phyloP scores from a whole-genome alignment of 2,113 vertebrate genomes.

The Indri indri region DNA sequence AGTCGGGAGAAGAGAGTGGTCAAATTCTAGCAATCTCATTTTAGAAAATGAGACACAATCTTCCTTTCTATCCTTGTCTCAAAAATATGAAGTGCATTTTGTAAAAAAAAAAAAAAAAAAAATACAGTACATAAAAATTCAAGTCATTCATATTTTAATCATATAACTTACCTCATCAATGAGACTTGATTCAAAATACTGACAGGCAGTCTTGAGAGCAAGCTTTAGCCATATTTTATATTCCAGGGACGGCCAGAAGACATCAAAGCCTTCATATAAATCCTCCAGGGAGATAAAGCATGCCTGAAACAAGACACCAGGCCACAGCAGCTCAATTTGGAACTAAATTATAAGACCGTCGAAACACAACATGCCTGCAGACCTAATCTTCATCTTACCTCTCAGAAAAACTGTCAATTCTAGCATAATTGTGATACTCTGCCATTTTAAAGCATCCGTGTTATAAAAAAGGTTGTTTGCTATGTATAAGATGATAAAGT shows the following conservation, averaged over 20 bases:
- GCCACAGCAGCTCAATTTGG: not conserved
- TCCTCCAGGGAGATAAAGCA: slow-evolving; percentile 76
- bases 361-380: not conserved
- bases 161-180: slow-evolving; percentile 46
- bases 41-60: not conserved
- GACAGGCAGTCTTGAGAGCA: slow-evolving; percentile 40
- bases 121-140: not conserved
- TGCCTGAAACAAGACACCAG: slow-evolving; percentile 45
- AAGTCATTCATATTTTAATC: not conserved
- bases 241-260: slow-evolving; percentile 77
- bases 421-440: not conserved
- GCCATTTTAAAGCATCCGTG: not conserved
- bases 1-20: not conserved
- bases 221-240: slow-evolving; percentile 78
- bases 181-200: slow-evolving; percentile 67
- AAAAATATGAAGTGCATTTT: not conserved
- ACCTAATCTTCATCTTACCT: not conserved
- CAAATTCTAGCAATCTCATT: not conserved
- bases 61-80: slow-evolving; percentile 9
- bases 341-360: not conserved
- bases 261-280: slow-evolving; percentile 73
- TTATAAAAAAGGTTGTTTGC: not conserved
- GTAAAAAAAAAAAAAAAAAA: not conserved
- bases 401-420: not conserved
- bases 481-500: not conserved